Base-by-base conservation (phyloP, 2,888 invertebrate species). In the Macrosoma leucophasiata region DNA sequence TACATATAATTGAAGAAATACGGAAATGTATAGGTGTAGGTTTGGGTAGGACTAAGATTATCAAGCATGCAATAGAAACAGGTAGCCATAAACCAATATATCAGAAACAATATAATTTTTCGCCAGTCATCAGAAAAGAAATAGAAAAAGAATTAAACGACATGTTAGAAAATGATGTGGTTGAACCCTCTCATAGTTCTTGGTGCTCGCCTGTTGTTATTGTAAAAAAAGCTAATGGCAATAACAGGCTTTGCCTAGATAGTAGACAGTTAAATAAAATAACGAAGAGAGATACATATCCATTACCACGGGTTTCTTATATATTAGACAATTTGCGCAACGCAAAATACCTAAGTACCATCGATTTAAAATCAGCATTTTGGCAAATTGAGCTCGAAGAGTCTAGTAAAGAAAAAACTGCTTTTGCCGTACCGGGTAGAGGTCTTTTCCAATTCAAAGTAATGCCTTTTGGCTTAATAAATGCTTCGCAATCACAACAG, bases 291-390 rank as follows among this genome's bases (percentile, higher is more conserved):
- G 43, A 41, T 20, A 29, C 36, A 5, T 41, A 41, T 31, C 32
- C 36, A n/a, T 25, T 39, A 7, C 41, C 45, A 6, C 24, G 32
- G 7, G 33, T 45, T 4, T 15, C 35, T 7, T 14, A 29, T 4
- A 42, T 40, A 3, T 11, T 44, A 4, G 41, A 39, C 11, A 41
- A 26, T 10, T 21, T 44, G 2, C 29, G 28, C 19, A 30, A 41
- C 12, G 41, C 35, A 3, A 30, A 34, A 22, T 44, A 13, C 14
- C 22, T 44, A 6, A 30, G 29, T n/a, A 33, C 41, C 1, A 31
- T 50, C 7, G 53, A 55, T 30, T 35, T 55, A 7, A 50, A 50
- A 11, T 46, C 50, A 10, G 60, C 55, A 1, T 62, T 57, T 39
- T 58, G 54, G 50, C 58, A 62, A 39, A 39, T 61, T 0, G 38